These are phyloP conservation scores for Podarcis raffonei DNA, from an alignment of 2,113 vertebrate species.

Conservation along the genomic window DNA sequence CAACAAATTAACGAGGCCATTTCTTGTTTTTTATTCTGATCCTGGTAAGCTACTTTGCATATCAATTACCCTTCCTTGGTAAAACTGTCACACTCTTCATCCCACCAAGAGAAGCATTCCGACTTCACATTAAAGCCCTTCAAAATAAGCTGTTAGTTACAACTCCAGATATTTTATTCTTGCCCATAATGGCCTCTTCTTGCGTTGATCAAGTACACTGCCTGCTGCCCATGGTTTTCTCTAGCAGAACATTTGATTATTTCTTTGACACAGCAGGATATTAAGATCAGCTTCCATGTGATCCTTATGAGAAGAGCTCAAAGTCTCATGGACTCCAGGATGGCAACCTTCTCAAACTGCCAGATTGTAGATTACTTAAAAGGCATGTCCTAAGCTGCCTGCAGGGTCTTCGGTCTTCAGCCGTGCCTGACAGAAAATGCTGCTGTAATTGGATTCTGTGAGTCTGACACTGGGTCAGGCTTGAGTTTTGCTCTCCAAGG, in stretches of 20 bases:
- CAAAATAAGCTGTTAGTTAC: background rate
- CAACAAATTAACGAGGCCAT: background rate
- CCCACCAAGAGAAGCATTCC: background rate
- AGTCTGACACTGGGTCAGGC: conserved; percentile 5
- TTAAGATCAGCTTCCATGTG: background rate
- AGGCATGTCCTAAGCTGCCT: background rate
- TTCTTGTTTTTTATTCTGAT: background rate
- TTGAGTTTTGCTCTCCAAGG: conserved; percentile 12
- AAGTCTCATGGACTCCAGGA: background rate
- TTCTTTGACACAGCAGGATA: background rate
- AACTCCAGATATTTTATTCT: background rate
- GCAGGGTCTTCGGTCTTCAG: conserved; percentile 10
- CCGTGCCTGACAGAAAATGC: background rate
- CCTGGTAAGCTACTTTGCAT: background rate
- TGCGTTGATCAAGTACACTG: background rate
- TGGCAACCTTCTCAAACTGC: background rate
- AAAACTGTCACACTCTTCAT: background rate
- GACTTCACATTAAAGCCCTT: background rate
- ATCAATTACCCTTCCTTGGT: background rate
- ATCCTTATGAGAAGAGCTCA: background rate
- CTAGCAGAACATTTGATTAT: conserved; percentile 1
- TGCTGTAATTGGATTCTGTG: conserved; percentile 29
- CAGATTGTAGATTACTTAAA: conserved; percentile 19
- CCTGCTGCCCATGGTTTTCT: background rate
- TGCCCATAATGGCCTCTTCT: background rate